Evolutionary conservation across 2,888 invertebrate genomes (phyloP), one percentile per base, ranked within the genome.

Genomic region (Eupeodes latifasciatus): DNA sequence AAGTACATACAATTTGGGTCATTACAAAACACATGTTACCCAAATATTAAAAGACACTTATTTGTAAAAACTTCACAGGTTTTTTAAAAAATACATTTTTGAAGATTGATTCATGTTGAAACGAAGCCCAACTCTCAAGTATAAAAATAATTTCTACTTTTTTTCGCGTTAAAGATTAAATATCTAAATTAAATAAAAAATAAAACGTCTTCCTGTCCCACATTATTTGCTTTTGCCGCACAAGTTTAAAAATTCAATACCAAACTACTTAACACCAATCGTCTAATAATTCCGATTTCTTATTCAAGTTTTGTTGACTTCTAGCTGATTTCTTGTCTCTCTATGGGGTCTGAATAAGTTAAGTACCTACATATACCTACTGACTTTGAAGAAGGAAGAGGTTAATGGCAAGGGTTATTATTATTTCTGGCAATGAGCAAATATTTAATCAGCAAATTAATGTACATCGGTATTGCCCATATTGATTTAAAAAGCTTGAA

Each of bases 211-310:
- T 44, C 14, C n/a, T 47, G 5, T n/a, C 12, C 5, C 40, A 40
- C 40, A 40, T 61, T 66, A 34, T 19, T 61, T 61, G 11, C 27
- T 6, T 40, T 72, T n/a, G 4, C 53, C 69, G 19, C 72, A 59
- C 53, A 69, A 49, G 49, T 27, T 49, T 3, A 14, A 10, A 4
- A n/a, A 51, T 49, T 71, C 71, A 76, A 51, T 71, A 76, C 64
- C 76, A 82, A 16, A 64, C 34, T 47, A 76, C 16, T 82, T 82
- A 82, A 64, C 81, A 82, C 76, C 34, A 53, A 57, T 27, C 51
- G 49, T 76, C 76, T 64, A 81, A 76, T 64, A 81, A 76, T 71
- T 61, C 61, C 10, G 14, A n/a, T 55, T 67, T 16, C 36, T 12
- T 69, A 44, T 61, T 44, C 19, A 51, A 69, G 19, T 61, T 78